Conservation (phyloP, 2,797 vertebrate species). For the Chanos chanos region DNA sequence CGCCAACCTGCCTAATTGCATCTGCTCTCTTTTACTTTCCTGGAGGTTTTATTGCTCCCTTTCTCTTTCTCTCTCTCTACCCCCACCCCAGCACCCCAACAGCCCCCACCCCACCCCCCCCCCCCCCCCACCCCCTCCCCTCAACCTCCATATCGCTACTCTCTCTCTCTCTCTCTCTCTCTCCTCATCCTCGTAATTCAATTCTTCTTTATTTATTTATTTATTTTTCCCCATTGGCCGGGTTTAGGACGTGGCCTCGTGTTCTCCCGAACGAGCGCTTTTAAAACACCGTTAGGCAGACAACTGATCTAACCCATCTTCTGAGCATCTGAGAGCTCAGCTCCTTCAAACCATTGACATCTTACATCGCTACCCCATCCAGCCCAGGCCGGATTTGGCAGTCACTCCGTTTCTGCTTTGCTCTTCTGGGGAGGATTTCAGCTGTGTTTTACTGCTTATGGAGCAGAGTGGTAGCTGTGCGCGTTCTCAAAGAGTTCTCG, state of each 20-base stretch:
- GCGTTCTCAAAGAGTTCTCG: no score
- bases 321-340: background rate
- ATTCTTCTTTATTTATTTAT: background rate
- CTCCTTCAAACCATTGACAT: conserved; percentile 19
- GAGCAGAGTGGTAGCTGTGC: conserved; percentile 5
- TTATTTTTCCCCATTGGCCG: background rate
- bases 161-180: conserved; percentile 8
- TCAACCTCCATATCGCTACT: no score
- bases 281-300: background rate
- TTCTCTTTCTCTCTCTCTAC: conserved; percentile 8
- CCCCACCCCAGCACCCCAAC: background rate
- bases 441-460: conserved; percentile 1
- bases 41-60: conserved; percentile 39
- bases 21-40: conserved; percentile 46
- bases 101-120: no score
- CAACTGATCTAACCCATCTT: background rate
- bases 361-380: conserved; percentile 15
- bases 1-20: conserved; percentile 54
- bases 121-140: background rate
- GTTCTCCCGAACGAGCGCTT: conserved; percentile 4
- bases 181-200: background rate
- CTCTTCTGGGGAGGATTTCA: background rate
- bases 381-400: background rate
- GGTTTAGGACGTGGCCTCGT: background rate
- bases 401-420: background rate